Evolutionary conservation across 2,113 vertebrate genomes (phyloP), one percentile per base, ranked within the genome.

Genomic region (Camelus dromedarius): DNA sequence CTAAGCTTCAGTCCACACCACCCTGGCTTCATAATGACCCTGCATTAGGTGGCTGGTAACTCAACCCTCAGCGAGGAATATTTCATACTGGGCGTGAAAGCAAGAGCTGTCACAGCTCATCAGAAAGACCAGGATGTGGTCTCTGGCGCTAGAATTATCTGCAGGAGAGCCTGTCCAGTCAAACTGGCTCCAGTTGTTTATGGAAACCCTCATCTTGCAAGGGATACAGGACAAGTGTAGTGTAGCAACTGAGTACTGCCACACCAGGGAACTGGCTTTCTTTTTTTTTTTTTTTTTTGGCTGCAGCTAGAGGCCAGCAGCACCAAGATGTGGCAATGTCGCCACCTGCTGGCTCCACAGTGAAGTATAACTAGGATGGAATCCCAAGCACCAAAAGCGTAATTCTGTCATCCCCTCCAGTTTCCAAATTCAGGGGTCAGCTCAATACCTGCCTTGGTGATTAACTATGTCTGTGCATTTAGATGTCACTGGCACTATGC

Each of bases 291-390:
- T 42, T 42, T 42, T 42, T 42, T 96, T 70, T 22, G 30, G 52
- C 38, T 1, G 64, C 30, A 16, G 60, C 77, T 1, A 7, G 77
- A 85, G 24, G 88, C n/a, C 69, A 2, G 35, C 13, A 32, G 46
- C 18, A 32, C 8, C 52, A 91, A 42, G 9, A 91, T 86, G 20
- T 79, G 86, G 95, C 58, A 92, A 97, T 95, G 83, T 66, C 64
- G 52, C 97, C 97, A 96, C 82, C 97, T 98, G 79, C 93, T 96
- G 97, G 95, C 46, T 0, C 3, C 4, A 76, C 0, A 3, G 66
- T 62, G 66, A 94, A 96, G 50, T 86, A 89, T 81, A 56, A n/a
- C 26, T 16, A 35, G 26, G n/a, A 91, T 3, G 69, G 77, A 73
- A 56, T 52, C 30, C 7, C 26, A 89, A 52, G 19, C 0, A 50